These are phyloP conservation scores for Pharmacophagus antenor DNA, from an alignment of 2,888 invertebrate species.

Conservation along the genomic window DNA sequence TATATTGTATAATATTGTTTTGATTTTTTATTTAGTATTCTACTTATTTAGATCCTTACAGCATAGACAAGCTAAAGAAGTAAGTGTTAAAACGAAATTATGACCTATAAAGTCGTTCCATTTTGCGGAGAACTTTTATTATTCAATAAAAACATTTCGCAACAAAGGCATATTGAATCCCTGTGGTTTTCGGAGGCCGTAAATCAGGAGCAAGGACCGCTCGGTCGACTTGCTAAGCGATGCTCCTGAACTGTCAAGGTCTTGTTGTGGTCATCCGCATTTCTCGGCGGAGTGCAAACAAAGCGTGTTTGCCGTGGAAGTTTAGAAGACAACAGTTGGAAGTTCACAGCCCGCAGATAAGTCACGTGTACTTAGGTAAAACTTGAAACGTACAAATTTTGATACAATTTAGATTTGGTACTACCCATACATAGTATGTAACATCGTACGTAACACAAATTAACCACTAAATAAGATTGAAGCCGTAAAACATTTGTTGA, in stretches of 20 bases:
- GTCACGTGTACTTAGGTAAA: background rate
- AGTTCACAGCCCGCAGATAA: constrained; percentile 22
- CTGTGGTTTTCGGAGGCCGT: constrained; percentile 74
- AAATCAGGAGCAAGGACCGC: constrained; percentile 77
- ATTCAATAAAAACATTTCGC: constrained; percentile 74
- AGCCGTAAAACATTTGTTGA: background rate
- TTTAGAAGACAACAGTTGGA: constrained; percentile 34
- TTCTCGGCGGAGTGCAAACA: constrained; percentile 55
- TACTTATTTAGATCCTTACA: constrained; percentile 44
- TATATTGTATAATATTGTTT: too few species aligned
- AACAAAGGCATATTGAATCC: constrained; percentile 77
- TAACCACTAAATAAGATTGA: background rate
- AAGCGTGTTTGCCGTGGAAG: constrained; percentile 37
- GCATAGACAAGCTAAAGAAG: constrained; percentile 38
- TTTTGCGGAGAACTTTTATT: constrained; percentile 77
- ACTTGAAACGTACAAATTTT: background rate
- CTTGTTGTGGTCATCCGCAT: constrained; percentile 65
- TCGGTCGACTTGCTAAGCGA: constrained; percentile 47
- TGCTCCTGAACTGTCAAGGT: constrained; percentile 77
- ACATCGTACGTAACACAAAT: background rate
- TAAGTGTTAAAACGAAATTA: constrained; percentile 66
- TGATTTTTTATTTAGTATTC: constrained; percentile 21
- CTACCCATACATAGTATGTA: background rate
- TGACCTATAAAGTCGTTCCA: constrained; percentile 75
- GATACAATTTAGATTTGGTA: too few species aligned